Conservation (phyloP, 2,888 invertebrate species). For the Proisotoma minuta region DNA sequence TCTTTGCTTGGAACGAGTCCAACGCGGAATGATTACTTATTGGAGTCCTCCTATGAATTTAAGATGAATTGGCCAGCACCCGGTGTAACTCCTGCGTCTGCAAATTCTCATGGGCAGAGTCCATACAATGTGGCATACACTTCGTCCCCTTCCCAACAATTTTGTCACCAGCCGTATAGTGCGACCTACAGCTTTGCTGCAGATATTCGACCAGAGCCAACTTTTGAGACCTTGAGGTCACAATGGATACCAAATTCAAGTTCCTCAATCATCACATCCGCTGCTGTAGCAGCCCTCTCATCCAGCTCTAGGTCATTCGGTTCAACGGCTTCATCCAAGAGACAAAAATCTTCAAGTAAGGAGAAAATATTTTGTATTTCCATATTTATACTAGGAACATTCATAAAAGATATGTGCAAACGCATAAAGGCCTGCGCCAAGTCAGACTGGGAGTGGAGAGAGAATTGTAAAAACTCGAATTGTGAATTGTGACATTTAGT, state of each 20-base stretch:
- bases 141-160: slow-evolving; percentile 56
- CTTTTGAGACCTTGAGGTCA: slow-evolving; percentile 50
- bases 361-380: background rate
- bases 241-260: slow-evolving; percentile 47
- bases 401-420: too few relatives aligned
- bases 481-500: too few relatives aligned
- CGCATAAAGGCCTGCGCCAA: too few relatives aligned
- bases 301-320: slow-evolving; percentile 29
- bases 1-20: background rate
- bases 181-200: slow-evolving; percentile 79
- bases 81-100: too few relatives aligned
- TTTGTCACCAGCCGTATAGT: slow-evolving; percentile 57
- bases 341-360: slow-evolving; percentile 37
- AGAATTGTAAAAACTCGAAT: too few relatives aligned
- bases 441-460: too few relatives aligned
- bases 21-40: slow-evolving; percentile 6
- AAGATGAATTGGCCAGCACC: slow-evolving; percentile 67
- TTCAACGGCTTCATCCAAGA: slow-evolving; percentile 30
- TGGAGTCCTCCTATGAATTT: slow-evolving; percentile 16
- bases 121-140: too few relatives aligned
- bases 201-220: slow-evolving; percentile 62
- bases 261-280: slow-evolving; percentile 29
- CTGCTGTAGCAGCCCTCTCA: slow-evolving; percentile 22
- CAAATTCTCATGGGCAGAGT: too few relatives aligned
- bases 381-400: too few relatives aligned